phyloP scores from a whole-genome alignment of 2,888 invertebrate genomes.

The Ischnus inquisitorius region DNA sequence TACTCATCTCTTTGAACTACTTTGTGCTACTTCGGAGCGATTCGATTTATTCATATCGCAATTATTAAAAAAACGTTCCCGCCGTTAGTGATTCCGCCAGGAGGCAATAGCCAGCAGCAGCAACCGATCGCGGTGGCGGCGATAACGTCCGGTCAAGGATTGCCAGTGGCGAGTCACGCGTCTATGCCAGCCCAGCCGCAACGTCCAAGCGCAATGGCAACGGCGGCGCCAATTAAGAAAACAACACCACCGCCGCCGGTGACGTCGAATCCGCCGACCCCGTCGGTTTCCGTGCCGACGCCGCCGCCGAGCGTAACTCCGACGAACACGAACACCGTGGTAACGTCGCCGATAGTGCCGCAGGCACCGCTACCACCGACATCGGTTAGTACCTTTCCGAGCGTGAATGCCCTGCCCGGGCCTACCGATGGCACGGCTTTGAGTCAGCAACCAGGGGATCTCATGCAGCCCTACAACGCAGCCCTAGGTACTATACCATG shows the following conservation, averaged over 20 bases:
- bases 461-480: conserved; percentile 82
- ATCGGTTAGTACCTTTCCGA: conserved; percentile 80
- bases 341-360: conserved; percentile 81
- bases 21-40: too few species aligned
- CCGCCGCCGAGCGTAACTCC: conserved; percentile 82
- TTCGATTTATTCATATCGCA: too few species aligned
- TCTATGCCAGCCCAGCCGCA: conserved; percentile 84
- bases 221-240: conserved; percentile 84
- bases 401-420: conserved; percentile 77
- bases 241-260: conserved; percentile 82
- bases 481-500: conserved; percentile 79
- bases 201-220: conserved; percentile 82
- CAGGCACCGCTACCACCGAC: conserved; percentile 77
- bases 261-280: conserved; percentile 80
- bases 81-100: conserved; percentile 71
- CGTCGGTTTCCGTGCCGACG: conserved; percentile 81
- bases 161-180: conserved; percentile 84
- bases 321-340: conserved; percentile 79
- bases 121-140: conserved; percentile 87
- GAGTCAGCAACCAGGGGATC: conserved; percentile 80
- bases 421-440: conserved; percentile 77
- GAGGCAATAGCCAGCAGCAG: conserved; percentile 87
- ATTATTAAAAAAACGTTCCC: not conserved
- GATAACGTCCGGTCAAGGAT: conserved; percentile 83
- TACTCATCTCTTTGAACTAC: too few species aligned